These are phyloP conservation scores for Acanthosepion lycidas DNA, from an alignment of 2,888 invertebrate species.

Conservation along the genomic window DNA sequence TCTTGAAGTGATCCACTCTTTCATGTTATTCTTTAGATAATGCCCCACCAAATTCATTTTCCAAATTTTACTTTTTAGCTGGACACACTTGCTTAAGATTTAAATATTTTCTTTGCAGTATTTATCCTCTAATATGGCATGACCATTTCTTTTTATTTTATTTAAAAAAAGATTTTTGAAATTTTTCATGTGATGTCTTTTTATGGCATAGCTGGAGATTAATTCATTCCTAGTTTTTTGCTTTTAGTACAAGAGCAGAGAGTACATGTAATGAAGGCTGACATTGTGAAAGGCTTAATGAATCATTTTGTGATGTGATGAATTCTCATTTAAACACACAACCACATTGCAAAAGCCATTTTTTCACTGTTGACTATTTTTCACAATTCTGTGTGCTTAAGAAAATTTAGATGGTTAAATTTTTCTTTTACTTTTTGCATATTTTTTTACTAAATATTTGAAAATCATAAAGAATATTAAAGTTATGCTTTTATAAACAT, in stretches of 20 bases:
- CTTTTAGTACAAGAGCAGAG: not conserved
- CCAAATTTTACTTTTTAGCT: not conserved
- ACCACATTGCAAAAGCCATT: not conserved
- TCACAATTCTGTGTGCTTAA: no score
- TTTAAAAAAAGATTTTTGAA: not conserved
- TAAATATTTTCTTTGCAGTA: not conserved
- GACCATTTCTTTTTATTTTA: not conserved
- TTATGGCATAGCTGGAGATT: not conserved
- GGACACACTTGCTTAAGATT: not conserved
- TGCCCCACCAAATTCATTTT: not conserved
- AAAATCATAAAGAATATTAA: no score
- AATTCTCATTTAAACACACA: not conserved
- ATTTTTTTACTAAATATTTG: no score
- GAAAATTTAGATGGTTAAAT: no score
- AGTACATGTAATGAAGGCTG: not conserved
- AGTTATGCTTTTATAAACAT: no score
- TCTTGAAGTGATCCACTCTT: not conserved
- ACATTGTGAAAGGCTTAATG: not conserved
- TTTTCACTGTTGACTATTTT: not conserved
- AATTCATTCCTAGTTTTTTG: not conserved
- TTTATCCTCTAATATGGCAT: not conserved
- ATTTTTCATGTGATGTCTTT: not conserved
- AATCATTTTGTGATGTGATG: not conserved
- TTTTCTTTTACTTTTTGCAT: no score
- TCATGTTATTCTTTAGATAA: not conserved